Percentiles rank a stretch among this genome's conserved stretches.
Evolutionary conservation across 2,888 invertebrate species (phyloP).

Genomic region (Drosophila nigricruria): DNA sequence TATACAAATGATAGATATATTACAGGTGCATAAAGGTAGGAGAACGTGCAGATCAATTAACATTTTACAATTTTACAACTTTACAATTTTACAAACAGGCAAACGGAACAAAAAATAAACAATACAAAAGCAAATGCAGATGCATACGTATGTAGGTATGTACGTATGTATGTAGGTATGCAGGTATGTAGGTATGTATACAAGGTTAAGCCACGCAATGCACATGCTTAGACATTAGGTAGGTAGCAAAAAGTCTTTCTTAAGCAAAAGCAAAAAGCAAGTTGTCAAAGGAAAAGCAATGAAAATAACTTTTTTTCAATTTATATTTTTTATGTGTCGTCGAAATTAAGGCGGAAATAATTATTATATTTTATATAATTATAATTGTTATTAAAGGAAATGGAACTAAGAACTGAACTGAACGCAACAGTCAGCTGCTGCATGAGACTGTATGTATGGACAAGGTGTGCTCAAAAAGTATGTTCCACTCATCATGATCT

Average conservation of each 20-base stretch:
- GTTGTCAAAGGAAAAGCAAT: constrained; percentile 39
- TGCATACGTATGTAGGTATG: not conserved
- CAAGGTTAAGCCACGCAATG: constrained; percentile 2
- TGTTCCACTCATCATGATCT: not conserved
- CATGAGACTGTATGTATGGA: constrained; percentile 7
- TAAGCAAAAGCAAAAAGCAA: constrained; percentile 62
- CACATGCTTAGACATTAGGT: constrained; percentile 34
- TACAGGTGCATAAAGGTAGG: not conserved
- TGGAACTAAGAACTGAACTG: constrained; percentile 24
- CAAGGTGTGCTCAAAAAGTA: constrained; percentile 8
- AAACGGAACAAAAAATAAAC: not conserved
- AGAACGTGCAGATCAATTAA: not conserved
- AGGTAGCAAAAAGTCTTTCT: constrained; percentile 11
- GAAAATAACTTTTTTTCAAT: constrained; percentile 27
- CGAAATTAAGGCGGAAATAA: constrained; percentile 31
- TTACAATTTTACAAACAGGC: constrained; percentile 2
- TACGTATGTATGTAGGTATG: not conserved
- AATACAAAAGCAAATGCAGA: constrained; percentile 9
- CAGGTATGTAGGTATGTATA: not conserved
- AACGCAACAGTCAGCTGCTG: constrained; percentile 13
- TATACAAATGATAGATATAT: constrained; percentile 27
- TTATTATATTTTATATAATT: no score
- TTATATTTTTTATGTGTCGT: constrained; percentile 38
- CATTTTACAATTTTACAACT: not conserved
- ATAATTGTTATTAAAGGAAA: constrained; percentile 25